Evolutionary conservation across 35 echinoderm and acorn worm genomes (phyloP).

Genomic region (Chiridota heheva): DNA sequence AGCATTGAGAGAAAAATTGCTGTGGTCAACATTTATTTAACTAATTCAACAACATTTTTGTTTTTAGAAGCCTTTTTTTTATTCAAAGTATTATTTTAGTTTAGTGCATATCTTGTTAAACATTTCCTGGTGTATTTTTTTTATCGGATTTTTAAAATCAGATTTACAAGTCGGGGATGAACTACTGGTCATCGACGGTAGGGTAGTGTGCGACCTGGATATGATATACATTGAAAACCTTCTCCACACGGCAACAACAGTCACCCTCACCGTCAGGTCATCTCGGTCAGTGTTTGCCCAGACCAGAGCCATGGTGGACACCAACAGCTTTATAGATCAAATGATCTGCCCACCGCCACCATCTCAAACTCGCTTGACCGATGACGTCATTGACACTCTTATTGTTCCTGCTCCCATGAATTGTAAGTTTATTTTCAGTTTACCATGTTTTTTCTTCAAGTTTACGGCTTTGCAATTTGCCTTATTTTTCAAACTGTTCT

Average conservation of each 20-base stretch:
- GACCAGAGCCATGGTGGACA: slow-evolving; percentile 85
- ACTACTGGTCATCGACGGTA: slow-evolving; percentile 82
- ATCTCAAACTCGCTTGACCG: slow-evolving; percentile 79
- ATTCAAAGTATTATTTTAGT: neutral
- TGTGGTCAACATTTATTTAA: no score
- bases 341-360: slow-evolving; percentile 95
- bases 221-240: slow-evolving; percentile 97
- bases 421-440: slow-evolving; percentile 48
- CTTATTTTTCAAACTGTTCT: no score
- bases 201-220: slow-evolving; percentile 89
- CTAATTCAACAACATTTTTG: no score
- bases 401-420: slow-evolving; percentile 81
- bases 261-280: slow-evolving; percentile 93
- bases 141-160: neutral
- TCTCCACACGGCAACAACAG: slow-evolving; percentile 38
- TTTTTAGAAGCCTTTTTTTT: neutral
- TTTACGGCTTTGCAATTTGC: no score
- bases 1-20: no score
- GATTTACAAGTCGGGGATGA: slow-evolving; percentile 96
- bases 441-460: neutral
- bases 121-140: neutral
- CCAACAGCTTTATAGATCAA: slow-evolving; percentile 89
- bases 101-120: neutral
- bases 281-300: slow-evolving; percentile 89
- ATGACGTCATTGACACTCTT: slow-evolving; percentile 84